Evolutionary conservation across 2,797 vertebrate species (phyloP).

Genomic region (Menidia menidia): DNA sequence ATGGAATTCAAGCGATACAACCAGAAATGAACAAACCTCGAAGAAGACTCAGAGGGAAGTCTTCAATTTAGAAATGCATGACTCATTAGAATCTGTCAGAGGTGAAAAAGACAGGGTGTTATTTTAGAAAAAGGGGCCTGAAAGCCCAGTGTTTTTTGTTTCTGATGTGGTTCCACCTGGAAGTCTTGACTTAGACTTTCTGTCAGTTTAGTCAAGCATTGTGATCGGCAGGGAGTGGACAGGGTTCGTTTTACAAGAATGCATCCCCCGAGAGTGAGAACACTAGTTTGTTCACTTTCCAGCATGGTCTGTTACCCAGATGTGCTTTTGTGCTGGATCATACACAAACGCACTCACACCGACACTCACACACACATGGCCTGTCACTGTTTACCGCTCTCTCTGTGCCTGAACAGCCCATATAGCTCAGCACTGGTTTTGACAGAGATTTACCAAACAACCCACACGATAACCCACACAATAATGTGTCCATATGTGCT

Average conservation of each 20-base stretch:
- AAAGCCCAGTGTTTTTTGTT: slow-evolving; percentile 1
- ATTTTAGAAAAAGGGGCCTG: neutral
- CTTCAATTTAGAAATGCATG: slow-evolving; percentile 64
- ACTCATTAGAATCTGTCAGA: slow-evolving; percentile 48
- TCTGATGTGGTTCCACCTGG: slow-evolving; percentile 35
- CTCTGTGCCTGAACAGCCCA: slow-evolving; percentile 40
- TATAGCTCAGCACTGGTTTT: slow-evolving; percentile 2
- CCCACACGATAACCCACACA: slow-evolving; percentile 1
- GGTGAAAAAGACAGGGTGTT: slow-evolving; percentile 31
- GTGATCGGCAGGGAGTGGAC: slow-evolving; percentile 46
- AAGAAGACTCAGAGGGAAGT: slow-evolving; percentile 32
- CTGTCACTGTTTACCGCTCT: slow-evolving; percentile 57
- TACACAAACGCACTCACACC: slow-evolving; percentile 22
- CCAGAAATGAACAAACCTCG: slow-evolving; percentile 43
- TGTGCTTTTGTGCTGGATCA: slow-evolving; percentile 52
- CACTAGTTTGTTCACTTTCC: slow-evolving; percentile 49
- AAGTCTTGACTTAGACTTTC: neutral
- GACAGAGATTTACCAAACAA: slow-evolving; percentile 28
- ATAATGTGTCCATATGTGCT: slow-evolving; percentile 9
- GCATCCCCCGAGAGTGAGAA: slow-evolving; percentile 43
- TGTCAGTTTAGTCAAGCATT: slow-evolving; percentile 20
- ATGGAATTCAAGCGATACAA: slow-evolving; percentile 34
- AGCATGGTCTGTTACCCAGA: slow-evolving; percentile 72
- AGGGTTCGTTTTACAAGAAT: slow-evolving; percentile 57
- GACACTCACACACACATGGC: slow-evolving; percentile 43